Percentiles rank a stretch among this genome's conserved stretches.
phyloP scores from a whole-genome alignment of 2,113 vertebrate genomes.

The Tetrao urogallus region DNA sequence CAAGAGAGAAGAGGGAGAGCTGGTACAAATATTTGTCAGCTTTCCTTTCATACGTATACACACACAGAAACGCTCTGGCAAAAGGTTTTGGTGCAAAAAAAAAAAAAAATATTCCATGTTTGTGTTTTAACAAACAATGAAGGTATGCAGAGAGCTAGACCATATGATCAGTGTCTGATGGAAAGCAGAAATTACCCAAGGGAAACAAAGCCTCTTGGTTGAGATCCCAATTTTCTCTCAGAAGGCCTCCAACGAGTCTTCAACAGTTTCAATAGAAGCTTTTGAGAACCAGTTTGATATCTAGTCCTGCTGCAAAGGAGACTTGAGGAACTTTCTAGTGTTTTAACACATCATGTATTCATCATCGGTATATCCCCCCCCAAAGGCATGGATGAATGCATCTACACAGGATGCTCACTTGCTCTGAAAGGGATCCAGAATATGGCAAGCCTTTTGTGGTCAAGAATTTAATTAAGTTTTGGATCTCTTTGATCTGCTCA shows the following conservation, averaged over 20 bases:
- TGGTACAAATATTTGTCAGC: background rate
- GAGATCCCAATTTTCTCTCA: constrained; percentile 30
- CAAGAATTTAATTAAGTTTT: background rate
- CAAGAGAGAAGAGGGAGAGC: background rate
- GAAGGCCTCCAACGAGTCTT: constrained; percentile 1
- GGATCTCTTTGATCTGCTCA: no score
- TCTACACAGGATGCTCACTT: background rate
- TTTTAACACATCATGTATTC: background rate
- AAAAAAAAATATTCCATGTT: background rate
- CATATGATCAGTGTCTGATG: background rate
- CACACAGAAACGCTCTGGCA: background rate
- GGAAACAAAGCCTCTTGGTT: constrained; percentile 7
- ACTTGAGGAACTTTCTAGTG: background rate
- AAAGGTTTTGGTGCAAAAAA: background rate
- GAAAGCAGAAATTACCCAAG: constrained; percentile 34
- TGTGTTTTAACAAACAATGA: background rate
- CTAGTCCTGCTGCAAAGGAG: background rate
- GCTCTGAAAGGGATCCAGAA: background rate
- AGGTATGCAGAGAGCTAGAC: background rate
- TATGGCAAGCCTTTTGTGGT: background rate
- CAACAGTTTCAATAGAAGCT: background rate
- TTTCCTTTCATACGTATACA: background rate
- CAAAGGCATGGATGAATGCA: background rate
- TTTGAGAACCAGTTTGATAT: background rate
- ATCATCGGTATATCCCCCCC: background rate